Evolutionary conservation across 2,888 invertebrate genomes (phyloP).

Genomic region (Dryobota labecula): DNA sequence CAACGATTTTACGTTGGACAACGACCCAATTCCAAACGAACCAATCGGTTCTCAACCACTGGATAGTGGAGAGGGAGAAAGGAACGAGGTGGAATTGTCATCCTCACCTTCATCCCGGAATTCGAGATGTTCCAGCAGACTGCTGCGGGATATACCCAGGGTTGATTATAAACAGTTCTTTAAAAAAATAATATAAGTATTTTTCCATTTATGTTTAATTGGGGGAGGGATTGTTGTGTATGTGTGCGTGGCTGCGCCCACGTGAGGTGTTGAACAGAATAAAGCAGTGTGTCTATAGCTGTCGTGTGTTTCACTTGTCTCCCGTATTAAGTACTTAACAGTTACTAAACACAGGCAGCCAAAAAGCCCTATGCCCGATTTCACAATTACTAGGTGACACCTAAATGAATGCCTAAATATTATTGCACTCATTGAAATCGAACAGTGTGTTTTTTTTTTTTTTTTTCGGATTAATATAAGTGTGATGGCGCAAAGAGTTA

Average conservation of each 20-base stretch:
- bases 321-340: too few species aligned
- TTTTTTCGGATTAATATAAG: neutral
- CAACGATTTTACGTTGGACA: neutral
- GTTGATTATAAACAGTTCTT: constrained; percentile 9
- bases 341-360: too few species aligned
- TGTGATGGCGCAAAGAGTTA: neutral
- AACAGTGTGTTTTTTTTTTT: neutral
- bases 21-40: neutral
- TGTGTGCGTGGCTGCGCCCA: too few species aligned
- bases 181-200: neutral
- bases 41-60: neutral
- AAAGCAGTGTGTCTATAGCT: too few species aligned
- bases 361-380: neutral
- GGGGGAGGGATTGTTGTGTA: constrained; percentile 1
- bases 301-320: too few species aligned
- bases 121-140: constrained; percentile 1
- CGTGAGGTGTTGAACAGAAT: too few species aligned
- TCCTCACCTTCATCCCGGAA: neutral
- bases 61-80: neutral
- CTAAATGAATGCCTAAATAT: neutral
- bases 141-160: constrained; percentile 9
- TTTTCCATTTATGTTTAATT: neutral
- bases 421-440: neutral
- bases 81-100: neutral
- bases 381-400: neutral